phyloP scores from a whole-genome alignment of 2,113 vertebrate species.

The Mirounga angustirostris region DNA sequence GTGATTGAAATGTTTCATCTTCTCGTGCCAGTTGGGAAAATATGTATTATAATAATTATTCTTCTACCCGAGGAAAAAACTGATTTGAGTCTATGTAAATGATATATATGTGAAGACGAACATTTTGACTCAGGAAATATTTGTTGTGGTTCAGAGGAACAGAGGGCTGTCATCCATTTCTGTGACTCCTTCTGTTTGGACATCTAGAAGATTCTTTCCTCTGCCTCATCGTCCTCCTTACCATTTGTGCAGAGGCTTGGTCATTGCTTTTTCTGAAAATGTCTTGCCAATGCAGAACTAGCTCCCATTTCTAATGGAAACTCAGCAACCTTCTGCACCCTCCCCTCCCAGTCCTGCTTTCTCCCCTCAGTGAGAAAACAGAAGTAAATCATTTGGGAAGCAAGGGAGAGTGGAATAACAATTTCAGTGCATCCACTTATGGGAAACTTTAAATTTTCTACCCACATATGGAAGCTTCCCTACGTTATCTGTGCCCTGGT shows the following conservation, averaged over 20 bases:
- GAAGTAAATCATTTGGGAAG: neutral
- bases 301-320: neutral
- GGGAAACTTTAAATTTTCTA: neutral
- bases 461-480: fast-evolving
- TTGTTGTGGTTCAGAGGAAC: neutral
- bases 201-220: neutral
- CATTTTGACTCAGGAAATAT: neutral
- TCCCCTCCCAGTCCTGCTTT: neutral
- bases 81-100: neutral
- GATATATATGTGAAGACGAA: fast-evolving
- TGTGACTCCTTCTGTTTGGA: neutral
- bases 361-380: neutral
- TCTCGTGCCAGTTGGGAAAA: neutral
- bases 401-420: neutral
- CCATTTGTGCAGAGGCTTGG: neutral
- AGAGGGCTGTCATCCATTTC: fast-evolving
- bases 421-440: neutral
- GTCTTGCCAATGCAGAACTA: neutral
- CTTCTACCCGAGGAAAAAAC: neutral
- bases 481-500: fast-evolving
- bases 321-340: no score
- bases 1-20: neutral
- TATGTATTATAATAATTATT: neutral
- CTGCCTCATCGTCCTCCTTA: neutral
- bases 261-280: neutral